Conservation (phyloP, 2,797 vertebrate species). For the Rhadinocentrus ornatus region DNA sequence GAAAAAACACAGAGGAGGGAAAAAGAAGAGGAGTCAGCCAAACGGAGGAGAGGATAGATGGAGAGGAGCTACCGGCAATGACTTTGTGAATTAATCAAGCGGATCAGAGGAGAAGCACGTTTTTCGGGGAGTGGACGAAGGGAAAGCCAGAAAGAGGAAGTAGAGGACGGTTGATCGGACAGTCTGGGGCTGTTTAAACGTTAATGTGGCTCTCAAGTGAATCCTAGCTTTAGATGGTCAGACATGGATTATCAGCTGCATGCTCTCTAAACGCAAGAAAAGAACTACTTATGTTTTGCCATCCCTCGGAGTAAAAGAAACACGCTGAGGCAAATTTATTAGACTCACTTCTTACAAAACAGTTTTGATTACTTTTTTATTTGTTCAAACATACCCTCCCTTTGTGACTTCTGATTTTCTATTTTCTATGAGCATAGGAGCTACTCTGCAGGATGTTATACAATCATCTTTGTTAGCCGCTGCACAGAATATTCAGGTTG, state of each 20-base stretch:
- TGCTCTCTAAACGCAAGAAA: slow-evolving; percentile 65
- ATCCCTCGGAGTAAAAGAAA: slow-evolving; percentile 39
- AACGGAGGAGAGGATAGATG: slow-evolving; percentile 70
- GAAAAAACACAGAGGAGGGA: slow-evolving; percentile 39
- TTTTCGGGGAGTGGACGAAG: slow-evolving; percentile 79
- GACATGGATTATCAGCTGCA: slow-evolving; percentile 65
- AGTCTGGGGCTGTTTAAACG: slow-evolving; percentile 73
- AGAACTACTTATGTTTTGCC: slow-evolving; percentile 42
- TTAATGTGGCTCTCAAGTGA: slow-evolving; percentile 65
- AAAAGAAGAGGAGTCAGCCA: slow-evolving; percentile 60
- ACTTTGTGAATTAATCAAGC: slow-evolving; percentile 82
- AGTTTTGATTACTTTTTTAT: slow-evolving; percentile 40
- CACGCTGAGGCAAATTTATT: slow-evolving; percentile 42
- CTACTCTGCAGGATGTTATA: slow-evolving; percentile 55
- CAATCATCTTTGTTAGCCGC: slow-evolving; percentile 63
- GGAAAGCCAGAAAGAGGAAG: slow-evolving; percentile 60
- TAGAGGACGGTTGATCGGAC: slow-evolving; percentile 66
- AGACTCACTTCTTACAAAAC: slow-evolving; percentile 49
- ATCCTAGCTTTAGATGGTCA: slow-evolving; percentile 61
- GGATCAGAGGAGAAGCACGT: slow-evolving; percentile 74
- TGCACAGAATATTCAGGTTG: slow-evolving; percentile 77
- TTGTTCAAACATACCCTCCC: slow-evolving; percentile 57
- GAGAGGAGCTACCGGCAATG: slow-evolving; percentile 71
- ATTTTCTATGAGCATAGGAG: slow-evolving; percentile 49
- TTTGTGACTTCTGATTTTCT: slow-evolving; percentile 56